Percentiles rank a stretch among this genome's conserved stretches.
Conservation (phyloP, 2,888 invertebrate genomes). For the Marronus borbonicus region DNA sequence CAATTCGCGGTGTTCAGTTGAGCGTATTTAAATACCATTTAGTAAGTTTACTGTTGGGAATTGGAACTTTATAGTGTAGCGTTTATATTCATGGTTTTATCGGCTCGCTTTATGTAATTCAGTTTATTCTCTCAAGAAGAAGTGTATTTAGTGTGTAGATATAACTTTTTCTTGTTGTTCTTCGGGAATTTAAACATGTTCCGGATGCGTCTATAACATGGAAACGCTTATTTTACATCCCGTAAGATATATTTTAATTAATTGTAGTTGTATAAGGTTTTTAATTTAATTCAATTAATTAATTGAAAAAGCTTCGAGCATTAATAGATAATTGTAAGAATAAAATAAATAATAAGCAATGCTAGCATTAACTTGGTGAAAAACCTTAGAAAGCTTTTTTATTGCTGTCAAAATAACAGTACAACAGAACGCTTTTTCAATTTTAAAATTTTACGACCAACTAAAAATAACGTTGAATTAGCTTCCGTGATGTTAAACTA, state of each 20-base stretch:
- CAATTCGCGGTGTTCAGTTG: slow-evolving; percentile 12
- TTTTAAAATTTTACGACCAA: no score
- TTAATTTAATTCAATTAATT: no score
- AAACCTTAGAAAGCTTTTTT: no score
- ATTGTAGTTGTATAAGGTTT: neutral
- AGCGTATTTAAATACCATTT: slow-evolving; percentile 29
- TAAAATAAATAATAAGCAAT: no score
- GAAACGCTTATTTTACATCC: slow-evolving; percentile 28
- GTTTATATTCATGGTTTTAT: neutral
- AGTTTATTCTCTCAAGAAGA: neutral
- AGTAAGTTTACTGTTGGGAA: slow-evolving; percentile 13
- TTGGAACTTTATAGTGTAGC: neutral
- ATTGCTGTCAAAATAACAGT: no score
- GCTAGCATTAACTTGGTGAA: no score
- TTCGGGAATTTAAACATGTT: slow-evolving; percentile 23
- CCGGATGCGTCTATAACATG: slow-evolving; percentile 21
- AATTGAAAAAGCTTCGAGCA: no score
- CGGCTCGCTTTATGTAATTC: neutral
- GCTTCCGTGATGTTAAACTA: no score
- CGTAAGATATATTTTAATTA: slow-evolving; percentile 30
- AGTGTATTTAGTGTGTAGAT: slow-evolving; percentile 11
- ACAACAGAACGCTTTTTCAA: no score
- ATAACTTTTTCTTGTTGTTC: slow-evolving; percentile 5
- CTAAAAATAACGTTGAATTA: no score
- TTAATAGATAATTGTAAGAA: no score